phyloP scores from a whole-genome alignment of 2,113 vertebrate species.

The Petaurus breviceps region DNA sequence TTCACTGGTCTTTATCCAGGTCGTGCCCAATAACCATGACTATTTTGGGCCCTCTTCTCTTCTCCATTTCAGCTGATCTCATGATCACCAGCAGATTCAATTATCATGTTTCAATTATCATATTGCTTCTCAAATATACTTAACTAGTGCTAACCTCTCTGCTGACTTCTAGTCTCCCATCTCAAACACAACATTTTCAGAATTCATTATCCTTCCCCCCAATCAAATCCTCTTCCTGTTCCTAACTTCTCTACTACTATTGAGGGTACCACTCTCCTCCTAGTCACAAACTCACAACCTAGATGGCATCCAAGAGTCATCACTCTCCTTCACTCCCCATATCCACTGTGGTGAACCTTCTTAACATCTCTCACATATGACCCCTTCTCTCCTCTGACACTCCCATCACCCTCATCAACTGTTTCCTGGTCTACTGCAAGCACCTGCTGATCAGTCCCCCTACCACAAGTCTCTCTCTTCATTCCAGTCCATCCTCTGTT shows the following conservation, averaged over 20 bases:
- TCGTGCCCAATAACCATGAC: background rate
- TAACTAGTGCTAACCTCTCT: background rate
- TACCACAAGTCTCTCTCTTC: background rate
- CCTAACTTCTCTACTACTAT: background rate
- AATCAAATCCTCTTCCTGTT: background rate
- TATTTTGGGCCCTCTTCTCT: background rate
- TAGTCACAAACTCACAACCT: background rate
- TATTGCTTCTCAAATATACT: background rate
- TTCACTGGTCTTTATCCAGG: background rate
- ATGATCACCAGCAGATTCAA: background rate
- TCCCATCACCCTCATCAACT: background rate
- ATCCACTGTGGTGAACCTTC: background rate
- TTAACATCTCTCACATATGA: background rate
- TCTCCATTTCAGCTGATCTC: background rate
- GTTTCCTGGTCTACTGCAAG: background rate
- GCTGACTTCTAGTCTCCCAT: background rate
- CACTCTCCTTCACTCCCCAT: background rate
- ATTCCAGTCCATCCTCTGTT: background rate
- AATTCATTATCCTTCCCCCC: background rate
- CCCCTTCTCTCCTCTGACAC: background rate
- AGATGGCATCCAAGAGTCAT: background rate
- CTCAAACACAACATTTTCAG: background rate
- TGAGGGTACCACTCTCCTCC: background rate
- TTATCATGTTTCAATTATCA: background rate
- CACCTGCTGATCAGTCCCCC: background rate